A percentile compares a stretch with the other conserved stretches of the same genome.
phyloP scores from a whole-genome alignment of 2,797 vertebrate genomes.

The Enteromius argenteus region DNA sequence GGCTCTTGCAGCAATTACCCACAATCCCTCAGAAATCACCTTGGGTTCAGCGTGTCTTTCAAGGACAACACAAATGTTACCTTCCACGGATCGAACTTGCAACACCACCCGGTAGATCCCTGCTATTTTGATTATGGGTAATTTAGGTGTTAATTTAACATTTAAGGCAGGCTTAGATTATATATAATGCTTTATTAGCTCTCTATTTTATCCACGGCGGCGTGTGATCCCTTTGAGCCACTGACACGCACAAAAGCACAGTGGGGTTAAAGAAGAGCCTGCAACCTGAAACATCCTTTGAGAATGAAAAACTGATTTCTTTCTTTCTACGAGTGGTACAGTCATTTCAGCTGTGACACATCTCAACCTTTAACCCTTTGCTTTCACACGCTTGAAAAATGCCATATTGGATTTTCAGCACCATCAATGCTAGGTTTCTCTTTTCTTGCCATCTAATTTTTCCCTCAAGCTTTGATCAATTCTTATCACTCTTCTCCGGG shows the following conservation, averaged over 20 bases:
- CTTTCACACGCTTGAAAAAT: constrained; percentile 24
- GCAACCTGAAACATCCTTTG: constrained; percentile 21
- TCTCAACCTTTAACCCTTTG: constrained; percentile 41
- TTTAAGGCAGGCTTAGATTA: background rate
- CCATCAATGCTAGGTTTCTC: constrained; percentile 17
- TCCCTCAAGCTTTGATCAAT: constrained; percentile 24
- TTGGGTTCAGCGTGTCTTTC: background rate
- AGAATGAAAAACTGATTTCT: constrained; percentile 33
- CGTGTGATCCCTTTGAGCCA: background rate
- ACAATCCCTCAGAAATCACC: background rate
- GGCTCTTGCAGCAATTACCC: background rate
- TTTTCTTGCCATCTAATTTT: constrained; percentile 12
- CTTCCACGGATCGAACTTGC: background rate
- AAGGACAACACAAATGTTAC: background rate
- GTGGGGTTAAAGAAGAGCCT: background rate
- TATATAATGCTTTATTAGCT: constrained; percentile 17
- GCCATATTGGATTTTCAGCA: constrained; percentile 34
- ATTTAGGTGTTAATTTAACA: background rate
- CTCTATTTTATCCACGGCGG: background rate
- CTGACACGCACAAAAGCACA: constrained; percentile 12
- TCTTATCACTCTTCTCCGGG: background rate
- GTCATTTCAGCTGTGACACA: constrained; percentile 22
- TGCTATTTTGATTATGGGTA: background rate
- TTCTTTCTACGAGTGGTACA: background rate
- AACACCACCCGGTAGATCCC: background rate